These are phyloP conservation scores for Netelia inedita DNA, from an alignment of 2,888 invertebrate species.

Conservation along the genomic window DNA sequence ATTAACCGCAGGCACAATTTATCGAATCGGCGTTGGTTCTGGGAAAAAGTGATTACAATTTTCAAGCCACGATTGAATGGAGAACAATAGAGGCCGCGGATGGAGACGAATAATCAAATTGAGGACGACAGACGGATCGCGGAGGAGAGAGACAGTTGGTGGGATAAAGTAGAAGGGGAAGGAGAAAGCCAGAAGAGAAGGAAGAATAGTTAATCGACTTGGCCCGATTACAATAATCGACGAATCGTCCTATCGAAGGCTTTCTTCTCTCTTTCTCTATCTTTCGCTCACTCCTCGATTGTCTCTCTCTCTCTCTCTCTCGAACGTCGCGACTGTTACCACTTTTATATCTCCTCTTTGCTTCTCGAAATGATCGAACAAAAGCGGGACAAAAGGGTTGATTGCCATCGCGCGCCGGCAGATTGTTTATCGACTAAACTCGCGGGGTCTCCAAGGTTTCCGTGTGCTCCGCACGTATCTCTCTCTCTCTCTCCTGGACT, in stretches of 20 bases:
- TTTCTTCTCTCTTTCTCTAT: constrained; percentile 39
- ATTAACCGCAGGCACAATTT: constrained; percentile 50
- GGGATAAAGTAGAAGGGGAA: background rate
- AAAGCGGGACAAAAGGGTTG: constrained; percentile 52
- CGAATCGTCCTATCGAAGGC: constrained; percentile 54
- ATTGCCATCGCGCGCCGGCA: constrained; percentile 52
- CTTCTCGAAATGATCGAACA: constrained; percentile 50
- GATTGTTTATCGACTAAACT: constrained; percentile 69
- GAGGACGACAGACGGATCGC: constrained; percentile 35
- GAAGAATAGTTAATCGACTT: constrained; percentile 69
- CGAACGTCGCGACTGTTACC: constrained; percentile 4
- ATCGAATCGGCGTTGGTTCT: background rate
- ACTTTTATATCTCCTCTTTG: constrained; percentile 41
- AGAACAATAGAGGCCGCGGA: constrained; percentile 49
- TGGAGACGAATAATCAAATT: constrained; percentile 59
- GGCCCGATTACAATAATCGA: constrained; percentile 68
- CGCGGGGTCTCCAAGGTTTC: constrained; percentile 63
- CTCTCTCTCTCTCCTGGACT: background rate
- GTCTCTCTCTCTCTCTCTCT: background rate
- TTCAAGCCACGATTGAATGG: constrained; percentile 23
- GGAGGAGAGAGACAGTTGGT: constrained; percentile 17
- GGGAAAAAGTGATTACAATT: constrained; percentile 47
- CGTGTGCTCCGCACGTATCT: constrained; percentile 24
- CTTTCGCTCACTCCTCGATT: constrained; percentile 16
- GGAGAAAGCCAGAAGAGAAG: constrained; percentile 23